Base-by-base conservation (phyloP, 2,888 invertebrate genomes). In the Chamaedrilus cognettii region DNA sequence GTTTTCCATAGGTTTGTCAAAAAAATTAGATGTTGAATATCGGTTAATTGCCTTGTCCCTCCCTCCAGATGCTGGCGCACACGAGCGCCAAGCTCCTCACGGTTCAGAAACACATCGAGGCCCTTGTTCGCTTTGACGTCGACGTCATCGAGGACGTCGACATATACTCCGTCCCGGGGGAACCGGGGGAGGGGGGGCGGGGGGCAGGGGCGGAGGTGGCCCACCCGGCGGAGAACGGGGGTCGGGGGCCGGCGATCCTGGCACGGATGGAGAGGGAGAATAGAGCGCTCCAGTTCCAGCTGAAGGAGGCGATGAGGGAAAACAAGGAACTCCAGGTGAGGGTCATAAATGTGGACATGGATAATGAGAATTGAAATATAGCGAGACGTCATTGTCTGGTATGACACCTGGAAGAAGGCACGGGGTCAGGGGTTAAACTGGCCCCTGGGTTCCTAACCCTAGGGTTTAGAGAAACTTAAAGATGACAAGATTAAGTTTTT, bases 181-280 rank as follows among this genome's bases (percentile, higher is more conserved):
- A 2, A 23, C 31, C 50, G 4, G 51, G n/a, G 30, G 51, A 19
- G 30, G 19, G 15, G 19, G 30, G 30, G 23, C 51, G 33, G 2
- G 11, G 28, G 2, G 26, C 2, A 5, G 32, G 11, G 4, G n/a
- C 30, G 7, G 26, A 28, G 30, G 32, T 23, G 2, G 34, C 19
- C 1, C 30, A 67, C 7, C 23, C 32, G 23, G 51, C 56, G 23
- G 35, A 32, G 23, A n/a, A n/a, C n/a, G n/a, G n/a, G n/a, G n/a
- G n/a, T n/a, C n/a, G n/a, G n/a, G n/a, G n/a, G n/a, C n/a, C n/a
- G n/a, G 57, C 49, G 34, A 34, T 60, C 2, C n/a, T n/a, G n/a
- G 49, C 26, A 5, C n/a, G 42, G 26, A 49, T 68, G 64, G 68
- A 65, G 23, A 52, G 35, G 33, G 64, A 68, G 58, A 68, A 68